Base-by-base conservation (phyloP, 2,797 vertebrate genomes). In the Malacoctenus gilli region DNA sequence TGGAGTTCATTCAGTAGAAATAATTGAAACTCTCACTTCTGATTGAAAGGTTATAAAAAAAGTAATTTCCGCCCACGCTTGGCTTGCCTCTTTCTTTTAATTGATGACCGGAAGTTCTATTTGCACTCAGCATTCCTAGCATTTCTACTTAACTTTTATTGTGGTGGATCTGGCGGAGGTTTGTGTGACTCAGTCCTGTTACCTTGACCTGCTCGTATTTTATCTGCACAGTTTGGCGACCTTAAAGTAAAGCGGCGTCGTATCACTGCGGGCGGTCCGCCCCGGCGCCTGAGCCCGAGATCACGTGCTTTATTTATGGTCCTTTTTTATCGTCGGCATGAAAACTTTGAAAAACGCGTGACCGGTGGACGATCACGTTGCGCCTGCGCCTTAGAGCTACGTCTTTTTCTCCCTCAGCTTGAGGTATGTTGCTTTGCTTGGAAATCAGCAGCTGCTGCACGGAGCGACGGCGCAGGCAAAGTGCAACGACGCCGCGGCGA, bases 371-470 rank as follows among this genome's bases (percentile, higher is more conserved):
- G 3, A 42, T 4, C 10, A 34, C 9, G 30, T 21, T 64, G 83
- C 77, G 83, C 80, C 11, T 89, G 88, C 87, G 85, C 80, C 2
- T 40, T 79, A 58, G 63, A 28, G 47, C 44, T 30, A 8, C 12
- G 7, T 21, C 3, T 12, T 3, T 32, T 32, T 32, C 12, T 32
- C 30, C 4, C 8, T 8, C 62, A 64, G 77, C 47, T 55, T 36
- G 72, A 84, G 78, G 68, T 83, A 80, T 88, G 83, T 73, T 57
- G 51, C 57, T 79, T 43, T 50, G 62, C 59, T 59, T 78, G 44
- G 59, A 75, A 69, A 68, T 18, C 61, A 42, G 72, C 80, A 58
- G 83, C 78, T 70, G 71, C 59, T 72, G 66, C 48, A 63, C 38
- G 43, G 55, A 65, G 68, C 68, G 53, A 40, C 70, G 60, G 36